Base-by-base conservation (phyloP, 2,797 vertebrate species). In the Pterois miles region DNA sequence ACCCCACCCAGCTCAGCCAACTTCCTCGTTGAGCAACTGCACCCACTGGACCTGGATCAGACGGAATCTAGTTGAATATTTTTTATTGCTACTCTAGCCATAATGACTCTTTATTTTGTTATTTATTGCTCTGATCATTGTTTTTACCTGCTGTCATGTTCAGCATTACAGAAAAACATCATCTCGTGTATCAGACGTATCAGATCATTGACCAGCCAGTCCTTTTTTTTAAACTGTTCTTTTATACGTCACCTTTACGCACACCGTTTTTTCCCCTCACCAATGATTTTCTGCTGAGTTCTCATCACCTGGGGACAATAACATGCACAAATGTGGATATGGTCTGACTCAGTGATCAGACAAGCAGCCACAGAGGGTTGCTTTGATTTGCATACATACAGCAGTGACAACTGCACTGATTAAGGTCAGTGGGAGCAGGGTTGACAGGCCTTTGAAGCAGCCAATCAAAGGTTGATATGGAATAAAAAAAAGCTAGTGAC, bases 1-100 rank as follows among this genome's bases (percentile, higher is more conserved):
- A 85, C 69, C 65, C 81, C 78, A 75, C 71, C 68, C 62, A 62
- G 83, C 86, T 88, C 86, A 88, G 83, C 68, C 57, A 25, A 84
- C 82, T 66, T 63, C 77, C 85, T 83, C 80, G 73, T 84, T 88
- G 87, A 94, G 85, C 82, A 80, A 74, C 88, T 89, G 88, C 82
- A 91, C 88, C 86, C 85, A 83, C 90, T 82, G 91, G 92, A 93
- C 87, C 91, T 93, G 91, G 90, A 93, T 89, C 82, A 81, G 86
- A 90, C 20, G 88, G 82, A 91, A 74, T 86, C 92, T 91, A 90
- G 90, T 86, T 86, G 77, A 92, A 91, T 93, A 79, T 94, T 94
- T 94, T 93, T 89, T 94, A 94, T 91, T 85, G 92, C 90, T 91
- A 90, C 84, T 94, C 83, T 90, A 93, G 92, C 93, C 94, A 94